Conservation (phyloP, 2,888 invertebrate species). For the Hydropsyche betteni region DNA sequence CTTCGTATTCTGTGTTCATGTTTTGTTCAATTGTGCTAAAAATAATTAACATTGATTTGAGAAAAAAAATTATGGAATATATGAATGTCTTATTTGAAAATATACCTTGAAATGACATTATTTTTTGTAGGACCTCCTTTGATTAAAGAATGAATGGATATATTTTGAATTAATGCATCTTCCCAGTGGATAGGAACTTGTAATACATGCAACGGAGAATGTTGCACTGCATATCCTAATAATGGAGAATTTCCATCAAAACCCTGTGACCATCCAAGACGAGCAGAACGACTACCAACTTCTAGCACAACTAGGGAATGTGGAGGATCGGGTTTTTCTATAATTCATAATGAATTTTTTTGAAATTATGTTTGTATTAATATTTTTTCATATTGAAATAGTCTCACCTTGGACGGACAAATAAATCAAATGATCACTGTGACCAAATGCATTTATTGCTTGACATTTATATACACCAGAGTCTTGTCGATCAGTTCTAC, state of each 20-base stretch:
- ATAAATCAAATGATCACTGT: constrained; percentile 78
- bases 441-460: constrained; percentile 79
- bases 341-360: not conserved
- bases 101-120: constrained; percentile 12
- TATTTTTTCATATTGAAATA: not conserved
- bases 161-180: constrained; percentile 65
- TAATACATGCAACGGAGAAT: constrained; percentile 60
- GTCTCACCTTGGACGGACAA: constrained; percentile 75
- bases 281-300: constrained; percentile 71
- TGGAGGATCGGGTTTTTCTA: constrained; percentile 80
- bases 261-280: constrained; percentile 77
- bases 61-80: constrained; percentile 44
- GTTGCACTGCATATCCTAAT: constrained; percentile 78
- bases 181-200: constrained; percentile 66
- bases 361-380: not conserved
- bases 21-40: constrained; percentile 58
- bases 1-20: constrained; percentile 64
- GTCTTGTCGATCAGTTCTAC: constrained; percentile 77
- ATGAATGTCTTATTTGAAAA: not conserved
- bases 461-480: constrained; percentile 81
- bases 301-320: constrained; percentile 73
- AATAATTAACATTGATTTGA: constrained; percentile 32
- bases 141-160: constrained; percentile 65
- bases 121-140: constrained; percentile 45
- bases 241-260: constrained; percentile 85